Evolutionary conservation across 1,140 invertebrate genomes (phyloP), one percentile per base, ranked within the genome.

Genomic region (Chironomus tepperi): DNA sequence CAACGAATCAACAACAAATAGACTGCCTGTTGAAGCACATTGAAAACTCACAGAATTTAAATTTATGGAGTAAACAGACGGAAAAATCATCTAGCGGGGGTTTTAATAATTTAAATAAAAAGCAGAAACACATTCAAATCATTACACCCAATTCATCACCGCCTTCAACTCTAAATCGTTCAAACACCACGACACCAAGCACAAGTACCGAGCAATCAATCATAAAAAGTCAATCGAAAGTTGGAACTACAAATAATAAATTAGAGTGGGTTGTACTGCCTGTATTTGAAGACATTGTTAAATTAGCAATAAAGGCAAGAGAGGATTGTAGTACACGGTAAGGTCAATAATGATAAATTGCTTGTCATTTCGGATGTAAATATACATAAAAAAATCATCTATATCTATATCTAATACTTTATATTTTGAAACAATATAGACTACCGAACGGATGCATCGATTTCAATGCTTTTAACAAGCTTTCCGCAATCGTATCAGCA

Each of bases 201-300:
- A 15, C 24, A 19, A 70, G 24, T 34, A 70, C 42, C 10, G 72
- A 73, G 8, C 15, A 12, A 73, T 42, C 21, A 73, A 73, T 42
- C 16, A 24, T 70, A 70, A 70, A 73, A 15, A 73, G 72, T 73
- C 15, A n/a, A 42, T 8, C 72, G 12, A 70, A 18, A 70, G 65
- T 12, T 34, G 24, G 24, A 1, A 34, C 24, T 34, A 15, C 21
- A 57, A 47, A 16, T 5, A 74, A 74, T 42, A 80, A 81, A 76
- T 78, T 79, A 73, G 80, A 82, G 79, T 82, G 81, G 80, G 80
- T 82, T 77, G 81, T 80, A 77, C 80, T 82, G 77, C 81, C 81
- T 67, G 81, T 82, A 76, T 81, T 82, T 80, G 78, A 79, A 77
- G 81, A 82, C 79, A 82, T 82, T 79, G 80, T 82, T 77, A 81